phyloP scores from a whole-genome alignment of 2,113 vertebrate species.

The Anguilla japonica region DNA sequence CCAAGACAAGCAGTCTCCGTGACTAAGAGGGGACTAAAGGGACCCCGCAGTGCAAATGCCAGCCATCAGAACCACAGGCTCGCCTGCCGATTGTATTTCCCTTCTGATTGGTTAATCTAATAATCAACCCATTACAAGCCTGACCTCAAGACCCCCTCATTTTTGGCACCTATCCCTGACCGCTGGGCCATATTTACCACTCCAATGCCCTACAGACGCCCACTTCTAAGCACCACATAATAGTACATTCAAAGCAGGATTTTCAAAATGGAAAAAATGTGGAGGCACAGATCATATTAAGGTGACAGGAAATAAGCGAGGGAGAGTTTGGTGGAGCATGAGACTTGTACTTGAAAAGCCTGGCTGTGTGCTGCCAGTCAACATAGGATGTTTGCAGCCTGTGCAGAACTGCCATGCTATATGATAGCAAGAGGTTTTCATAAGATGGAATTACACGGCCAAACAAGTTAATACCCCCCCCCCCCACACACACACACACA shows the following conservation, averaged over 20 bases:
- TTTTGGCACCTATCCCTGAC: neutral
- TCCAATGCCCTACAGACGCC: neutral
- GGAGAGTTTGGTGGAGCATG: constrained; percentile 40
- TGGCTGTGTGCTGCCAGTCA: constrained; percentile 50
- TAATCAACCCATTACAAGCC: constrained; percentile 29
- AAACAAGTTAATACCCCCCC: constrained; percentile 41
- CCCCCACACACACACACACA: neutral
- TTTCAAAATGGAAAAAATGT: constrained; percentile 58
- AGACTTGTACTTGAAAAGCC: constrained; percentile 47
- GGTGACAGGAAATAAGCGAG: constrained; percentile 63
- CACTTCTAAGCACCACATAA: constrained; percentile 42
- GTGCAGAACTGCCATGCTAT: constrained; percentile 18
- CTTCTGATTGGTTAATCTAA: constrained; percentile 26
- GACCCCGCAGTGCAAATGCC: constrained; percentile 1
- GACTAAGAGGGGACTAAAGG: constrained; percentile 30
- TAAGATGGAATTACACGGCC: constrained; percentile 37
- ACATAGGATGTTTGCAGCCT: constrained; percentile 50
- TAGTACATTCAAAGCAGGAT: constrained; percentile 56
- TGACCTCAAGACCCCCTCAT: constrained; percentile 23
- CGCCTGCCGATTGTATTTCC: constrained; percentile 23
- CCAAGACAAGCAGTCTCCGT: constrained; percentile 65
- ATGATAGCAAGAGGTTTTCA: constrained; percentile 3
- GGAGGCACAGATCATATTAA: constrained; percentile 59
- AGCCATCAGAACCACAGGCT: constrained; percentile 42
- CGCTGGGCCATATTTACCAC: neutral